Base-by-base conservation (phyloP, 1,140 invertebrate species). In the Caenorhabditis inopinata region DNA sequence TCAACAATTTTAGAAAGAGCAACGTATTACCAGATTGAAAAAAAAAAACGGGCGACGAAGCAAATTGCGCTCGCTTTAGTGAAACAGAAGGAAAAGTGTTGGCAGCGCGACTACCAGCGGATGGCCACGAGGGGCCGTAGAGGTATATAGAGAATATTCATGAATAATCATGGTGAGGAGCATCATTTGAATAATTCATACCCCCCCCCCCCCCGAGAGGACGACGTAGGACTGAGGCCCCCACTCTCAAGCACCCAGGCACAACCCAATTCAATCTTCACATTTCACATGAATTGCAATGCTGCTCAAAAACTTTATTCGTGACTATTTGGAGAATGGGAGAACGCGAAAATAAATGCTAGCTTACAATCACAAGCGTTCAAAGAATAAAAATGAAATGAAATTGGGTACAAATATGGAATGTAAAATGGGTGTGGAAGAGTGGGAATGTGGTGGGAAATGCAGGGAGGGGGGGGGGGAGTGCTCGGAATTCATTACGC, bases 151-250 rank as follows among this genome's bases (percentile, higher is more conserved):
- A 42, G 58, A 68, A 68, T 68, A 68, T 68, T 68, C 58, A 68
- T 68, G 58, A 68, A 68, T 68, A 68, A 68, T 68, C 58, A 68
- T 68, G 58, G 58, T 68, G 58, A 68, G 58, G 58, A 68, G 58
- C 58, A 68, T 68, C 58, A 68, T 68, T 68, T 68, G 58, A 68
- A 68, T 68, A 68, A 68, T 68, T 68, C 58, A 68, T 68, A 68
- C 58, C 11, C 29, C 6, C 32, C 58, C 38, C 35, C 58, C 11
- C 29, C 6, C 32, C 58, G 58, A 68, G 58, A 68, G 58, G 58
- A 38, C 29, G 58, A 29, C 1, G 25, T 12, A 42, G 38, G 38
- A 9, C 27, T 21, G 11, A n/a, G 32, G 35, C 51, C 51, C 51
- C 29, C 58, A 68, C 58, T 29, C 32, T 21, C 23, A 68, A 68